Conservation (phyloP, 2,888 invertebrate genomes). For the Athalia cordata region DNA sequence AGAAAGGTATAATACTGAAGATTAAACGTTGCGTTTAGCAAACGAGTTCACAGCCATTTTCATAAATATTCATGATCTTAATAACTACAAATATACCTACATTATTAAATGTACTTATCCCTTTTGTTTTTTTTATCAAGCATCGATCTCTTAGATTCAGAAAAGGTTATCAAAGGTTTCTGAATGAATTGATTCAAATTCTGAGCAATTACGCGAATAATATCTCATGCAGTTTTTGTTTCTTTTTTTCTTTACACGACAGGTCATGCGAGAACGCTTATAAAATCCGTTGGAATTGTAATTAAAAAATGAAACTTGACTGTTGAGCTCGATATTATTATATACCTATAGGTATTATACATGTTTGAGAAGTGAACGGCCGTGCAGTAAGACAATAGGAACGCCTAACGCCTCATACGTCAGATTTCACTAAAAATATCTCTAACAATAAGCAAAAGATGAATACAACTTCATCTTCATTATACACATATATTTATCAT, state of each 20-base stretch:
- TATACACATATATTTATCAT: background rate
- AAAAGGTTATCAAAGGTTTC: no score
- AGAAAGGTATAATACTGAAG: background rate
- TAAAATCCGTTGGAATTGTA: background rate
- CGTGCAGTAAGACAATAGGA: background rate
- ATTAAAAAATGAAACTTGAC: conserved; percentile 10
- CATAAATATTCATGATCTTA: no score
- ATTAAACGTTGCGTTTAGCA: background rate
- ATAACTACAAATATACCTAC: no score
- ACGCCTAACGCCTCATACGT: conserved; percentile 1
- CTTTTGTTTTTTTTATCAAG: no score
- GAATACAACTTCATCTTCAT: background rate
- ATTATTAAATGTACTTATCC: no score
- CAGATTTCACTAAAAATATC: background rate
- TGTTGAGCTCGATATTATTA: background rate
- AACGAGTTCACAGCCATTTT: background rate
- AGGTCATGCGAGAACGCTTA: no score
- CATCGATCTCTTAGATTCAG: no score
- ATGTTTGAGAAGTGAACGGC: background rate
- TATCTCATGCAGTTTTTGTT: no score
- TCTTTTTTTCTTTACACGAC: no score
- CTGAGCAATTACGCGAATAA: no score
- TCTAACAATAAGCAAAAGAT: conserved; percentile 7
- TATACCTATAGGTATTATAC: background rate
- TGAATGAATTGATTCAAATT: no score